Evolutionary conservation across 2,113 vertebrate species (phyloP), one percentile per base, ranked within the genome.

Genomic region (Ellobius talpinus): DNA sequence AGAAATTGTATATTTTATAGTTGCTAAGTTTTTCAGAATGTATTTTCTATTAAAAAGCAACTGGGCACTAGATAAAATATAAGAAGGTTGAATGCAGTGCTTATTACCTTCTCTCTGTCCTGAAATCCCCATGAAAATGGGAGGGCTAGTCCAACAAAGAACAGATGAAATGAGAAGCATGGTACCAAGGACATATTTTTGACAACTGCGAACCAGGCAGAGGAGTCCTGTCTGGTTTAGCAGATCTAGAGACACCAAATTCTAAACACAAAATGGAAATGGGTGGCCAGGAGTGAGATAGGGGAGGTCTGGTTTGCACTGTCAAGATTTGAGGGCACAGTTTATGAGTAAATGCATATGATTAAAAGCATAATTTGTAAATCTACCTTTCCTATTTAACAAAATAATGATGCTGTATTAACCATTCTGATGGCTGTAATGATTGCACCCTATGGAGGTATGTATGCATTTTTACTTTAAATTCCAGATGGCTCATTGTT

Each of bases 401-500:
- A 66, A 14, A 89, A 50, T 24, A 63, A 21, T 92, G 79, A 61
- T 85, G 78, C 3, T 79, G 16, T 94, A 66, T 52, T 78, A 77
- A 68, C 72, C 5, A 47, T 78, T 87, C 92, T 87, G 92, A 74
- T 89, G 26, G 91, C 52, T 96, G 29, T 86, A 89, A 90, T 50
- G 50, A 65, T 45, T 81, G 90, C 9, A 72, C 93, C 72, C 39
- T 87, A 1, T 89, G 47, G 73, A 45, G 90, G 4, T 73, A 33
- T 96, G 6, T 76, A 65, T 21, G 52, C 70, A 89, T 89, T 89
- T 45, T 23, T 70, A 84, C 65, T 70, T 74, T 72, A 81, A 47
- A 7, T 82, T 93, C 31, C 76, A 96, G n/a, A 58, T 87, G 77
- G 47, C 78, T 91, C 36, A 87, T 95, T 92, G 86, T 97, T 97